A percentile compares a stretch with the other conserved stretches of the same genome.
phyloP scores from a whole-genome alignment of 2,888 invertebrate species.

The Watsonalla cultraria region DNA sequence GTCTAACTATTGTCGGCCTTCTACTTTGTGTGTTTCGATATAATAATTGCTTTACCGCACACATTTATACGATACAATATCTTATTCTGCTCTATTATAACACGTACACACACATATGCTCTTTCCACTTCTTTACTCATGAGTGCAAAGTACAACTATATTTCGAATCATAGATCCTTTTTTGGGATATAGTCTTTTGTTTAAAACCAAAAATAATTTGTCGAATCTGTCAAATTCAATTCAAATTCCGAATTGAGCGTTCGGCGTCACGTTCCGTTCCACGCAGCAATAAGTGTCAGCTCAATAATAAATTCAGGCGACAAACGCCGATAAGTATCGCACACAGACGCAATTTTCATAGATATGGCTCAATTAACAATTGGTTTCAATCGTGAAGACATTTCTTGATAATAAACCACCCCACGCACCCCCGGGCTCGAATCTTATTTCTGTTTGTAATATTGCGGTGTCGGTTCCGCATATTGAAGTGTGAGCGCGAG shows the following conservation, averaged over 20 bases:
- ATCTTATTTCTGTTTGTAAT: slow-evolving; percentile 78
- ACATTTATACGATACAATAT: slow-evolving; percentile 23
- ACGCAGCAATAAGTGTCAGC: slow-evolving; percentile 23
- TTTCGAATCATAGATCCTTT: no score
- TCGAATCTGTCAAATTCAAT: slow-evolving; percentile 35
- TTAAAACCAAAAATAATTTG: slow-evolving; percentile 16
- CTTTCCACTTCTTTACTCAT: neutral
- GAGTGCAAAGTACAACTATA: neutral
- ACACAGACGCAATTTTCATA: slow-evolving; percentile 74
- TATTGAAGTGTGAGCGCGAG: slow-evolving; percentile 72
- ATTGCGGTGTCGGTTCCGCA: slow-evolving; percentile 78
- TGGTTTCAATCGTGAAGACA: slow-evolving; percentile 78
- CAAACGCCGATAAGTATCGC: slow-evolving; percentile 74
- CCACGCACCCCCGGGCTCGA: slow-evolving; percentile 43
- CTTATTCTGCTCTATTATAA: slow-evolving; percentile 11
- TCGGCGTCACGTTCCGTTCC: slow-evolving; percentile 48
- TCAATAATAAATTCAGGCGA: slow-evolving; percentile 67
- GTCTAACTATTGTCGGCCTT: slow-evolving; percentile 72
- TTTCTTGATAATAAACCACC: slow-evolving; percentile 72
- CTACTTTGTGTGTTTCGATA: slow-evolving; percentile 43
- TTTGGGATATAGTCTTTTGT: slow-evolving; percentile 10
- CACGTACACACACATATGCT: slow-evolving; percentile 1
- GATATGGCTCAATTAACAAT: slow-evolving; percentile 79
- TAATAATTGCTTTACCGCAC: slow-evolving; percentile 46
- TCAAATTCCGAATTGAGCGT: slow-evolving; percentile 36